These are phyloP conservation scores for Eulemur macaco DNA, from an alignment of 2,113 vertebrate species.

Conservation along the genomic window DNA sequence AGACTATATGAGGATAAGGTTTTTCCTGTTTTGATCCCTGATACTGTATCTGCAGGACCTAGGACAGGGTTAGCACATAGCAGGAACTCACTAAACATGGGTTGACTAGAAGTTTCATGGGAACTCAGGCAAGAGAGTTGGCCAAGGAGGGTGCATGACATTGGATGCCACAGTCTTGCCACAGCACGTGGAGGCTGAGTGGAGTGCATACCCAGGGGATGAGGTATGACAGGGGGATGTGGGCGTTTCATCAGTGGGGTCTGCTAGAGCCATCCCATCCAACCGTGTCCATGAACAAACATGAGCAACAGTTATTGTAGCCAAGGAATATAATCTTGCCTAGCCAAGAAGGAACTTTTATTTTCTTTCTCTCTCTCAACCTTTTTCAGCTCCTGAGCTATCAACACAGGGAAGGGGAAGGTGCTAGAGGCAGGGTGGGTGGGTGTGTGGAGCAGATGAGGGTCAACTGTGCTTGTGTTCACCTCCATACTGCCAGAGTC, in stretches of 20 bases:
- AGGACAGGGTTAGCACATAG: neutral
- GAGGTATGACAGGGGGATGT: neutral
- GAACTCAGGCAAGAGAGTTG: neutral
- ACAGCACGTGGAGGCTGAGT: neutral
- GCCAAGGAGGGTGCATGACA: neutral
- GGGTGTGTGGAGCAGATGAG: neutral
- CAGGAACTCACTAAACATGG: neutral
- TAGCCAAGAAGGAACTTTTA: neutral
- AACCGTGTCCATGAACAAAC: neutral
- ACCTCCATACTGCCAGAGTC: neutral
- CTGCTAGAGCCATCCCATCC: neutral
- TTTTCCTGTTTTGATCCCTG: neutral
- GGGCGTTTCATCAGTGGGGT: neutral
- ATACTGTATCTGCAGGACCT: neutral
- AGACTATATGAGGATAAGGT: neutral
- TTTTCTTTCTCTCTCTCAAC: neutral
- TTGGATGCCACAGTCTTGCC: neutral
- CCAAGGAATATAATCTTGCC: neutral
- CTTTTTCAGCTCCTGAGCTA: neutral
- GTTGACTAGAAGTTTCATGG: neutral
- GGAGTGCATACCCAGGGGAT: neutral
- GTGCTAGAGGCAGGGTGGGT: accelerated
- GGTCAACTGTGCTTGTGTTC: accelerated
- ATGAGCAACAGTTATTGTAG: neutral
- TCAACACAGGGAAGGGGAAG: neutral